A percentile compares a stretch with the other conserved stretches of the same genome.
Conservation (phyloP, 2,888 invertebrate species). For the Drosophila maculinotata region DNA sequence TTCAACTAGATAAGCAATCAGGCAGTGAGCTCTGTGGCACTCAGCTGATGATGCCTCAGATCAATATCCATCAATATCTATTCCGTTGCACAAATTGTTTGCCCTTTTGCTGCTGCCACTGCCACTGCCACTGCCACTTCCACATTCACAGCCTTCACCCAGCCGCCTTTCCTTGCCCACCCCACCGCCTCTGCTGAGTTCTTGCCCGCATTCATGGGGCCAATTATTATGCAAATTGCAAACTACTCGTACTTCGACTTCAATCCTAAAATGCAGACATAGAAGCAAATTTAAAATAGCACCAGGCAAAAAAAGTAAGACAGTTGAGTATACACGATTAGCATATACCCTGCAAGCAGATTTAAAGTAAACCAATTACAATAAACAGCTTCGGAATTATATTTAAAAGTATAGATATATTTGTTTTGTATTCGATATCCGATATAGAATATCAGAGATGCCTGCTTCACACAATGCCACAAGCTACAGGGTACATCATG, state of each 20-base stretch:
- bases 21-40: conserved; percentile 13
- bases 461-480: too few species aligned
- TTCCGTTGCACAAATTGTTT: conserved; percentile 46
- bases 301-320: conserved; percentile 12
- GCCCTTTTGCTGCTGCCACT: conserved; percentile 26
- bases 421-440: too few species aligned
- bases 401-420: too few species aligned
- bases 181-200: background rate
- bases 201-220: conserved; percentile 53
- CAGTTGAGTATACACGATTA: background rate
- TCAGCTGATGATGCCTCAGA: conserved; percentile 47
- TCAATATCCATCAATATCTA: conserved; percentile 51
- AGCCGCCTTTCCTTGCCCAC: background rate
- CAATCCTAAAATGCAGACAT: conserved; percentile 55
- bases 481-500: conserved; percentile 16
- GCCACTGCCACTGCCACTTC: conserved; percentile 9
- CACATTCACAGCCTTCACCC: too few species aligned
- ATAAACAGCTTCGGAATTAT: too few species aligned
- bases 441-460: too few species aligned
- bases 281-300: conserved; percentile 60
- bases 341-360: conserved; percentile 10
- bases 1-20: conserved; percentile 35
- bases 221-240: conserved; percentile 81
- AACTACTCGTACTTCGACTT: conserved; percentile 49
- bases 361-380: too few species aligned